Evolutionary conservation across 2,797 vertebrate species (phyloP).

Genomic region (Trichosurus vulpecula): DNA sequence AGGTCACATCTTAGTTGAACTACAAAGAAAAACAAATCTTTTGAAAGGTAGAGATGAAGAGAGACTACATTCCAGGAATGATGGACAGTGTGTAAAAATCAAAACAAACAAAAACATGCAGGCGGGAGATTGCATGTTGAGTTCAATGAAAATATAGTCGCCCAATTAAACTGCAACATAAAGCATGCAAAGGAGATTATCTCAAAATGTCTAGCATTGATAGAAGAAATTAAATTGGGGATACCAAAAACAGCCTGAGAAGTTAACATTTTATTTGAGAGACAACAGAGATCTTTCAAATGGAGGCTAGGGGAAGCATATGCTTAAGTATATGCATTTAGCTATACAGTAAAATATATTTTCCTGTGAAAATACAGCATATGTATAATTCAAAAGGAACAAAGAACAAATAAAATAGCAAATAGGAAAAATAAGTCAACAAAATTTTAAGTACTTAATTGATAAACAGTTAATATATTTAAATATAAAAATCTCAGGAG

Average conservation of each 20-base stretch:
- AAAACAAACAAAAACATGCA: not conserved
- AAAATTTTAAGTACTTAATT: not conserved
- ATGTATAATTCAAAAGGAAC: no score
- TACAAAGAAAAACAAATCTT: not conserved
- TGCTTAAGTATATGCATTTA: no score
- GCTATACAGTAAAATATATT: no score
- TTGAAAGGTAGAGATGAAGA: not conserved
- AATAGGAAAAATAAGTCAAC: not conserved
- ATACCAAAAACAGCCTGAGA: not conserved
- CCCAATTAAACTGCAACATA: not conserved
- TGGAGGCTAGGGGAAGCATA: no score
- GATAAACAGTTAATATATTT: not conserved
- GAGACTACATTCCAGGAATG: no score
- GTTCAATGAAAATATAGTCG: not conserved
- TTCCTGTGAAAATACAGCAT: no score
- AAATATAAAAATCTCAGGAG: not conserved
- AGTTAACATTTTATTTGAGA: not conserved
- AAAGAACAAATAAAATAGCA: not conserved
- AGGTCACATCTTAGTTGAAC: not conserved
- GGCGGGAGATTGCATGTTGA: not conserved
- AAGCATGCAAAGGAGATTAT: not conserved
- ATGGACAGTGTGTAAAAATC: no score
- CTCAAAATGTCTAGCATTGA: not conserved
- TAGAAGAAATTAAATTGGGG: not conserved
- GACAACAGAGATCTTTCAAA: no score